These are phyloP conservation scores for Amblyteles armatorius DNA, from an alignment of 2,888 invertebrate species.

Conservation along the genomic window DNA sequence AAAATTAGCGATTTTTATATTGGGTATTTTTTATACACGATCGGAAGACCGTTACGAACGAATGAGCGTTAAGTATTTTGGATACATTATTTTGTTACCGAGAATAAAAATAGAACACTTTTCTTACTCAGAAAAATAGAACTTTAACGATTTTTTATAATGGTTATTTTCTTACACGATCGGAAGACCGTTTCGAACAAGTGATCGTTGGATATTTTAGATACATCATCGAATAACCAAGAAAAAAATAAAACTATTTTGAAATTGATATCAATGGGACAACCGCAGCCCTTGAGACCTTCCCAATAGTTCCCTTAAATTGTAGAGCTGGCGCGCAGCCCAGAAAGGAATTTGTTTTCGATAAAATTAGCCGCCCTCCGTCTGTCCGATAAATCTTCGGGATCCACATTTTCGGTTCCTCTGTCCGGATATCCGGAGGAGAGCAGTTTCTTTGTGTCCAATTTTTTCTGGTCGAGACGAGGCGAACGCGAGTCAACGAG, in stretches of 20 bases:
- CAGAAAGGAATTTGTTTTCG: slow-evolving; percentile 15
- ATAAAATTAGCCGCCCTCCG: slow-evolving; percentile 17
- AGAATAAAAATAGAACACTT: background rate
- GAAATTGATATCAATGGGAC: background rate
- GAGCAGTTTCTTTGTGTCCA: slow-evolving; percentile 50
- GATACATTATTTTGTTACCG: no score
- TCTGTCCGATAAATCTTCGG: slow-evolving; percentile 56
- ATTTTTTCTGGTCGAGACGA: slow-evolving; percentile 62
- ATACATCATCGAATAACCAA: no score
- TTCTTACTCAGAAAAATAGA: background rate
- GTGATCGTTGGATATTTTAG: no score
- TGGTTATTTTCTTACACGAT: no score
- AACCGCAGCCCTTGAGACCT: background rate
- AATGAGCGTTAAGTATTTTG: no score
- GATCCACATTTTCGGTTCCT: slow-evolving; percentile 26
- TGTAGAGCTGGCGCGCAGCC: background rate
- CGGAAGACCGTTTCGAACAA: no score
- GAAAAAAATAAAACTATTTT: no score
- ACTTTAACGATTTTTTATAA: no score
- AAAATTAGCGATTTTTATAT: no score
- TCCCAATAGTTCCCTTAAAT: background rate
- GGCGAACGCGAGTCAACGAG: slow-evolving; percentile 43
- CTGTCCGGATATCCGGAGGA: slow-evolving; percentile 41
- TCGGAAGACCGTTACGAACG: background rate
- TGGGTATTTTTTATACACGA: background rate